Evolutionary conservation across 2,113 vertebrate species (phyloP), one percentile per base, ranked within the genome.

Genomic region (Chloropsis hardwickii): DNA sequence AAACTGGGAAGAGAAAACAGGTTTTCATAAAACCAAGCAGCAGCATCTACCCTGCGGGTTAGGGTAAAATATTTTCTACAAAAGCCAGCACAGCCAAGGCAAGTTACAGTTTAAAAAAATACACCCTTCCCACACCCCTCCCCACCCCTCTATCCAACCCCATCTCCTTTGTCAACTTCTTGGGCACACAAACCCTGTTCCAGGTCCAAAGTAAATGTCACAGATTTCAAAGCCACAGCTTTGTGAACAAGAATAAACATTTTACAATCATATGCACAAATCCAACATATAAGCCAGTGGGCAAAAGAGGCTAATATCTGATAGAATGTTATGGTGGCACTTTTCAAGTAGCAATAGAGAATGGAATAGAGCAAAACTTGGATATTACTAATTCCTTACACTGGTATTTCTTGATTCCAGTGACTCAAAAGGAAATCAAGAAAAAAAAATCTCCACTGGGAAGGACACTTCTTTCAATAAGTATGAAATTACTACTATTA

Each of bases 91-190:
- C 11, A 19, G 31, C 25, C 31, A 61, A 64, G 28, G 58, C 6
- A 7, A 91, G 22, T 60, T 39, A 35, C 9, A 31, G 19, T 23
- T 42, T 4, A 10, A 74, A 90, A 91, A 44, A 84, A 25, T 21
- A 22, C 0, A 13, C 2, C 2, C 22, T 25, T 66, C 14, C 14
- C 10, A 16, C 10, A 42, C 1, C 1, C 12, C 13, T 56, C 12
- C 12, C 27, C 5, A 4, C 14, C 29, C 8, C 21, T 42, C 42
- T 17, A 24, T 22, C 8, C 20, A 29, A 9, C 1, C 6, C 25
- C 2, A 1, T 20, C 33, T 67, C 22, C 28, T 81, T 61, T 45
- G 54, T 35, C 10, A n/a, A 45, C 4, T 21, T 94, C 88, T 51
- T 17, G 18, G 69, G 45, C 54, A 73, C 37, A 57, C 12, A 51